Evolutionary conservation across 2,113 vertebrate genomes (phyloP).

Genomic region (Prunella himalayana): DNA sequence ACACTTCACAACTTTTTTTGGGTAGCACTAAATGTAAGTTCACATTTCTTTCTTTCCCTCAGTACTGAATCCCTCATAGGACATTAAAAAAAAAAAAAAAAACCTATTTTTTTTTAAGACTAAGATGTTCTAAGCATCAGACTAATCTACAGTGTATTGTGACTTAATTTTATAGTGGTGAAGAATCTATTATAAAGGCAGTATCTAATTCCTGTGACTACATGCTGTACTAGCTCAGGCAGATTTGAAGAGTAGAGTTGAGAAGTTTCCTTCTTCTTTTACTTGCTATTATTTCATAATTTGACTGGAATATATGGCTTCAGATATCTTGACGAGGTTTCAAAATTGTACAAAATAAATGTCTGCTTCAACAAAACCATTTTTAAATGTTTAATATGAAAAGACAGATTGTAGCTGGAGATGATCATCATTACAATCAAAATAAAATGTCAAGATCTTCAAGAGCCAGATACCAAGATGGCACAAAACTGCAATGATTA

Average conservation of each 20-base stretch:
- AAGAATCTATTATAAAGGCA: neutral
- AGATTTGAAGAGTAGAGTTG: neutral
- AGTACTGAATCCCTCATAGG: neutral
- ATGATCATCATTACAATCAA: neutral
- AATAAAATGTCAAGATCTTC: neutral
- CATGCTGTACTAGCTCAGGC: neutral
- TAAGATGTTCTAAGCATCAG: neutral
- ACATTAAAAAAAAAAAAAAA: neutral
- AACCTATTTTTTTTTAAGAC: neutral
- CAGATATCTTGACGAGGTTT: neutral
- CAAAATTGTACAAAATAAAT: neutral
- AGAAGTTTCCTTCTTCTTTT: neutral
- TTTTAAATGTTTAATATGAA: neutral
- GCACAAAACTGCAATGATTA: neutral
- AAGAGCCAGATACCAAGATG: neutral
- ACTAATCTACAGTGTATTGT: neutral
- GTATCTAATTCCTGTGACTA: neutral
- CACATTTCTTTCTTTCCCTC: neutral
- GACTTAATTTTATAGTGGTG: neutral
- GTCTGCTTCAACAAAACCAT: neutral
- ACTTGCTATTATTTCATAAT: neutral
- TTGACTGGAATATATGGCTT: neutral
- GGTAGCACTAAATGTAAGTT: neutral
- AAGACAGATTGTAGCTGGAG: slow-evolving; percentile 1
- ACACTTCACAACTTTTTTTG: neutral